Percentiles rank a stretch among this genome's conserved stretches.
phyloP scores from a whole-genome alignment of 2,113 vertebrate species.

The Atractosteus spatula region DNA sequence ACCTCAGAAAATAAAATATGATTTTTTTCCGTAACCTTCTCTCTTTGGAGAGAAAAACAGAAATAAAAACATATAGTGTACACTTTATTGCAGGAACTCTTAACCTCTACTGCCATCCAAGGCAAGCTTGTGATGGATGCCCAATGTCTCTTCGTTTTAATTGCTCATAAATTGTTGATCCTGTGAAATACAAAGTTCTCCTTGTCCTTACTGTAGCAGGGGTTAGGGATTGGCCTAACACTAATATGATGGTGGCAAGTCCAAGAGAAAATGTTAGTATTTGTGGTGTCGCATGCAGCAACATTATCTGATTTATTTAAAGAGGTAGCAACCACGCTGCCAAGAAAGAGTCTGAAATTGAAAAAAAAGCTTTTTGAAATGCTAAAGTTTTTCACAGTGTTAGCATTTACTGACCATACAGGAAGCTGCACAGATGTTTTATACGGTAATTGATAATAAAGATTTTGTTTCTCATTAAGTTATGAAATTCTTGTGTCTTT shows the following conservation, averaged over 20 bases:
- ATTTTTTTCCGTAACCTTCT: slow-evolving; percentile 90
- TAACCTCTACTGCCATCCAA: slow-evolving; percentile 77
- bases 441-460: too few species aligned
- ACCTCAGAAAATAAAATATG: slow-evolving; percentile 76
- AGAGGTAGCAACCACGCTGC: neutral
- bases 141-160: slow-evolving; percentile 88
- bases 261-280: slow-evolving; percentile 19
- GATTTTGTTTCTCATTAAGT: too few species aligned
- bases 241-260: slow-evolving; percentile 60
- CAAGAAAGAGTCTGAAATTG: neutral
- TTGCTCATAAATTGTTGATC: slow-evolving; percentile 99
- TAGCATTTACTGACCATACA: neutral
- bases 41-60: slow-evolving; percentile 94
- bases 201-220: slow-evolving; percentile 85
- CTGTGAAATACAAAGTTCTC: slow-evolving; percentile 89
- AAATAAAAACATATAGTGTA: slow-evolving; percentile 98
- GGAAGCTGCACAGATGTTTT: too few species aligned
- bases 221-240: slow-evolving; percentile 84
- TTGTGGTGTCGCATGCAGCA: slow-evolving; percentile 12
- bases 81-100: slow-evolving; percentile 86
- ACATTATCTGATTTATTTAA: neutral
- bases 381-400: neutral
- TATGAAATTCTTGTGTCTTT: too few species aligned
- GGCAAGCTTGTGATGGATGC: slow-evolving; percentile 89
- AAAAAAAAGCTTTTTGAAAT: neutral